Conservation (phyloP, 2,888 invertebrate genomes). For the Dusona sp. region DNA sequence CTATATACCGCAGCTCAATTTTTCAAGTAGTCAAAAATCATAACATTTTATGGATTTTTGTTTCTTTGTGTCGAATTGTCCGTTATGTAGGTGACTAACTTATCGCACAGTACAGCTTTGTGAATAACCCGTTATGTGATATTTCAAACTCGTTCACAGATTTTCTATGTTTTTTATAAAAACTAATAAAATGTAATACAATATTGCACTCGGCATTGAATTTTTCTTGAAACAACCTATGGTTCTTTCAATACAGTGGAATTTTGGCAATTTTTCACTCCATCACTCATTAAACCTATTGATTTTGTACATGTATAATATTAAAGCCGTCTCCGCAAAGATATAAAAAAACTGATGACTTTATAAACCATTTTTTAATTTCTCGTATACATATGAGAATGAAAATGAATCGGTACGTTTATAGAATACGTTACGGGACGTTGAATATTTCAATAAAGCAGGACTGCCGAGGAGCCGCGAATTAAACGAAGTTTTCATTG, state of each 20-base stretch:
- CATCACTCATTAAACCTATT: background rate
- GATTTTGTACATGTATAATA: background rate
- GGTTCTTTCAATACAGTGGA: background rate
- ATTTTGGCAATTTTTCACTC: background rate
- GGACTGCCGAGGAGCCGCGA: conserved; percentile 6
- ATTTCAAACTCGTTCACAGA: background rate
- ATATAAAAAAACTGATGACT: background rate
- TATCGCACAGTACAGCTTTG: background rate
- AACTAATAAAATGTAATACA: background rate
- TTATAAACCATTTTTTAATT: background rate
- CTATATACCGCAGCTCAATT: background rate
- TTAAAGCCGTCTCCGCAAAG: background rate
- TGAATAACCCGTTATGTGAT: background rate
- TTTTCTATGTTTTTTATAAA: background rate
- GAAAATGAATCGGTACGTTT: background rate
- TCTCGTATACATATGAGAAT: background rate
- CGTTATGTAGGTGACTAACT: background rate
- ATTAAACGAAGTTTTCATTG: conserved; percentile 16
- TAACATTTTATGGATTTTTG: background rate
- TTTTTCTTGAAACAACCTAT: background rate
- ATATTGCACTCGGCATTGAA: background rate
- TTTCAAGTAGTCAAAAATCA: background rate
- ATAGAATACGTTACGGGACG: background rate
- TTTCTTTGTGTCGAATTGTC: background rate
- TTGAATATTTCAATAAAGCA: conserved; percentile 26